Conservation (phyloP, 2,113 vertebrate genomes). For the Cyanoderma ruficeps region DNA sequence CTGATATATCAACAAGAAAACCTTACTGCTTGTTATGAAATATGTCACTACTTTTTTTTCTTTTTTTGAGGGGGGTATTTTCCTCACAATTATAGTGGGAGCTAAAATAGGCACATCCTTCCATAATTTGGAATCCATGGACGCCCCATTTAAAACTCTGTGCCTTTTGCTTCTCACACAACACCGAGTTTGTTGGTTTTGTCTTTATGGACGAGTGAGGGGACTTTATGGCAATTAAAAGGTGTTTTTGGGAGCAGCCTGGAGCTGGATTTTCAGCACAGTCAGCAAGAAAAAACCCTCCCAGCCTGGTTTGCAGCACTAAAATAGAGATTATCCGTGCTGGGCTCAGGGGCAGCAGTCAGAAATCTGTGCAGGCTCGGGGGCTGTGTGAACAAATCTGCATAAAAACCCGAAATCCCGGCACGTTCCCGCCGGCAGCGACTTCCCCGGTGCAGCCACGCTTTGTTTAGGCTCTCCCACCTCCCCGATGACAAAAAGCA, state of each 20-base stretch:
- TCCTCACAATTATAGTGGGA: too few species aligned
- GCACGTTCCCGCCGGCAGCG: fast-evolving
- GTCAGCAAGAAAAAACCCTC: not conserved
- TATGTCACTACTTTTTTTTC: too few species aligned
- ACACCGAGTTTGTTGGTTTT: too few species aligned
- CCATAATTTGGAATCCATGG: too few species aligned
- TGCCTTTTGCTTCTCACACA: too few species aligned
- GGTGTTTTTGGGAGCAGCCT: not conserved
- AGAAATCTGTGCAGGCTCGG: not conserved
- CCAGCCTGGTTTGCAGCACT: not conserved
- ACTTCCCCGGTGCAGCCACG: not conserved
- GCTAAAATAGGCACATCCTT: too few species aligned
- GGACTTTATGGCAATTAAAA: not conserved
- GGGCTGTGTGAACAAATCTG: not conserved
- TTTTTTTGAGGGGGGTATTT: too few species aligned
- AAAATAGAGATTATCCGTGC: not conserved
- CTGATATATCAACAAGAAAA: too few species aligned
- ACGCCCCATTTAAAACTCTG: too few species aligned
- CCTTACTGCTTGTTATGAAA: too few species aligned
- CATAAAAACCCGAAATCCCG: not conserved
- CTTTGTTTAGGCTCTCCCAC: conserved; percentile 3
- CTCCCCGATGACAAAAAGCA: not conserved
- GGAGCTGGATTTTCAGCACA: not conserved
- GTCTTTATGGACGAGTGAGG: not conserved
- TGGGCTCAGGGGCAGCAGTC: not conserved